Evolutionary conservation across 2,113 vertebrate genomes (phyloP).

Genomic region (cattle (Bos taurus)): DNA sequence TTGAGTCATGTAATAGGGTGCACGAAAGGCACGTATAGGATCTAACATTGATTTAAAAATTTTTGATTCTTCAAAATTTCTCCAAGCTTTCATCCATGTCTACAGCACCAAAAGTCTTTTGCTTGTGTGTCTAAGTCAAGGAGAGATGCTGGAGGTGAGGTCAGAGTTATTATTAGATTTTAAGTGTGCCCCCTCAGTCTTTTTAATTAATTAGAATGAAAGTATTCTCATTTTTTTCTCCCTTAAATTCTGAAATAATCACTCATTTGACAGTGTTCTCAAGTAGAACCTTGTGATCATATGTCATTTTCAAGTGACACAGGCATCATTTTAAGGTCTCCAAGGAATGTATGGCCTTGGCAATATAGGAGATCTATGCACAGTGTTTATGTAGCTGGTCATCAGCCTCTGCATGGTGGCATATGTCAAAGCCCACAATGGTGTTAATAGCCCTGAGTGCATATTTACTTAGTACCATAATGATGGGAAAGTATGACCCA

Average conservation of each 20-base stretch:
- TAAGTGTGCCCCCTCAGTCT: background rate
- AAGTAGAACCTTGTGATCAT: background rate
- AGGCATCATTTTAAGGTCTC: slow-evolving; percentile 10
- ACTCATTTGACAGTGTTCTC: background rate
- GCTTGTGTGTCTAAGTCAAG: background rate
- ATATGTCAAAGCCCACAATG: background rate
- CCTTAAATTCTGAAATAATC: background rate
- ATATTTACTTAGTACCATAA: background rate
- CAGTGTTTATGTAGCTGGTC: background rate
- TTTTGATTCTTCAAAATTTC: background rate
- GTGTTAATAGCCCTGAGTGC: slow-evolving; percentile 32
- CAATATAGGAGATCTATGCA: background rate
- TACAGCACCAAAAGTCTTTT: background rate
- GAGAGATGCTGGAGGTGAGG: background rate
- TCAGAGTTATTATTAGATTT: background rate
- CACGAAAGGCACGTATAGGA: background rate
- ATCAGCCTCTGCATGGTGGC: background rate
- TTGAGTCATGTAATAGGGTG: background rate
- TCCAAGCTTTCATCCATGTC: background rate
- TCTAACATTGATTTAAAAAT: background rate
- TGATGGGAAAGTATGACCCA: slow-evolving; percentile 7
- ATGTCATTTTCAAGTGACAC: background rate
- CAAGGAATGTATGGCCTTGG: background rate
- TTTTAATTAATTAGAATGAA: slow-evolving; percentile 11
- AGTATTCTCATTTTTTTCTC: background rate